Evolutionary conservation across 2,113 vertebrate species (phyloP).

Genomic region (Mobula hypostoma): DNA sequence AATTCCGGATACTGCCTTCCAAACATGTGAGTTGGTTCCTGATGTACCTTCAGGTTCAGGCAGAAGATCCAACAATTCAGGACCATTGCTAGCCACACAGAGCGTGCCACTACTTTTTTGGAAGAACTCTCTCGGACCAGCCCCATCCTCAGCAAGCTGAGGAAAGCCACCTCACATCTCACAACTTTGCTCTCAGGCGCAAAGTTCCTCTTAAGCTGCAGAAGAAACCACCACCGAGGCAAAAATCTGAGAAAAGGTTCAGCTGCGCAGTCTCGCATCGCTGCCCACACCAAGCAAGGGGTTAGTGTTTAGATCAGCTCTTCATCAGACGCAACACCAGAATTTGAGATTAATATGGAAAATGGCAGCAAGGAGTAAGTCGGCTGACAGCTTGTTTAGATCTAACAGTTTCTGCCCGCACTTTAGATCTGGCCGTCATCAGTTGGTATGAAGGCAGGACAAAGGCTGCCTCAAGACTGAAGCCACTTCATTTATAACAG

Average conservation of each 20-base stretch:
- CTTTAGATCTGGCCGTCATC: not conserved
- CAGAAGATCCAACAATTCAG: not conserved
- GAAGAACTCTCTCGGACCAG: no score
- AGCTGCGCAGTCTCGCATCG: not conserved
- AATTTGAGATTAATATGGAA: constrained; percentile 41
- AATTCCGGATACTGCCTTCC: not conserved
- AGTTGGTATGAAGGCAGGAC: not conserved
- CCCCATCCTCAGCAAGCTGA: not conserved
- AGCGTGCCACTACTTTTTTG: not conserved
- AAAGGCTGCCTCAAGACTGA: not conserved
- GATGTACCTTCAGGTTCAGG: not conserved
- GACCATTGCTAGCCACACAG: no score
- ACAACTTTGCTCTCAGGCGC: not conserved
- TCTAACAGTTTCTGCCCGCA: not conserved
- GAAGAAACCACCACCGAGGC: not conserved
- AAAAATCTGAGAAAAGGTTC: no score
- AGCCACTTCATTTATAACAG: no score
- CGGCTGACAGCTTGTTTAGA: not conserved
- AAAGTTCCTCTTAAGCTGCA: no score
- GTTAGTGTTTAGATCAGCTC: not conserved
- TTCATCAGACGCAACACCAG: not conserved
- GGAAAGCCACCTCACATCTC: not conserved
- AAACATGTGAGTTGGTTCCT: not conserved
- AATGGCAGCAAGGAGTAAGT: constrained; percentile 39
- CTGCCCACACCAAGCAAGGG: not conserved